Percentiles rank a stretch among this genome's conserved stretches.
These are phyloP conservation scores for Lordiphosa clarofinis DNA, from an alignment of 1,140 invertebrate species.

Conservation along the genomic window DNA sequence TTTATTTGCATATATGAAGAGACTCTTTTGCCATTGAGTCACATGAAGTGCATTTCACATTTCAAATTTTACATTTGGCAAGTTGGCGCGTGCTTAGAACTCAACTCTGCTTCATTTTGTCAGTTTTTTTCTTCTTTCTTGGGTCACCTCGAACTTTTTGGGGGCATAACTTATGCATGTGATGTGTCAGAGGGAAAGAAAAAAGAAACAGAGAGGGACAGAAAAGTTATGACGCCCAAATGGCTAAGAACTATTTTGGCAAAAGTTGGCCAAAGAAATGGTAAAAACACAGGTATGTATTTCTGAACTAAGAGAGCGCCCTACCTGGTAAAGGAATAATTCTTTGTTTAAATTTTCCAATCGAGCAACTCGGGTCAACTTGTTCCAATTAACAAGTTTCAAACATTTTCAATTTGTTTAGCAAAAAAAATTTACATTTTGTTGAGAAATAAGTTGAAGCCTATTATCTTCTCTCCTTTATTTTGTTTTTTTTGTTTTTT, in stretches of 20 bases:
- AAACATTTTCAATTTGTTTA: too few relatives aligned
- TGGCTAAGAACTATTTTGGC: conserved; percentile 32
- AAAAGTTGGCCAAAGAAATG: too few relatives aligned
- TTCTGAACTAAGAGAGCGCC: too few relatives aligned
- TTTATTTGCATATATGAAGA: not conserved
- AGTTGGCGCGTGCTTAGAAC: conserved; percentile 30
- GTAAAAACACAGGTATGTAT: too few relatives aligned
- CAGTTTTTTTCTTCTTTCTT: conserved; percentile 1
- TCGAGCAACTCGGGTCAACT: too few relatives aligned
- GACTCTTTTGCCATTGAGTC: conserved; percentile 5
- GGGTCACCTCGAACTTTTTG: conserved; percentile 19
- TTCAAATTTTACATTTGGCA: conserved; percentile 24
- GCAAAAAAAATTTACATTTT: too few relatives aligned
- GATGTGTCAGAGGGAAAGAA: conserved; percentile 10
- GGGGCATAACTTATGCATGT: conserved; percentile 44
- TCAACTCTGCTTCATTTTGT: not conserved
- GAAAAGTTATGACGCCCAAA: conserved; percentile 32
- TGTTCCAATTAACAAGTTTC: too few relatives aligned
- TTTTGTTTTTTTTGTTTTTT: conserved; percentile 12
- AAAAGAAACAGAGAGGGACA: not conserved
- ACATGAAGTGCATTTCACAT: conserved; percentile 21
- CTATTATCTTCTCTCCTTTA: conserved; percentile 5
- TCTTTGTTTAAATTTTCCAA: too few relatives aligned
- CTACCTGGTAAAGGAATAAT: too few relatives aligned
- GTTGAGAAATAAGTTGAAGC: too few relatives aligned